Evolutionary conservation across 2,797 vertebrate species (phyloP).

Genomic region (Parotocinclus haroldoi): DNA sequence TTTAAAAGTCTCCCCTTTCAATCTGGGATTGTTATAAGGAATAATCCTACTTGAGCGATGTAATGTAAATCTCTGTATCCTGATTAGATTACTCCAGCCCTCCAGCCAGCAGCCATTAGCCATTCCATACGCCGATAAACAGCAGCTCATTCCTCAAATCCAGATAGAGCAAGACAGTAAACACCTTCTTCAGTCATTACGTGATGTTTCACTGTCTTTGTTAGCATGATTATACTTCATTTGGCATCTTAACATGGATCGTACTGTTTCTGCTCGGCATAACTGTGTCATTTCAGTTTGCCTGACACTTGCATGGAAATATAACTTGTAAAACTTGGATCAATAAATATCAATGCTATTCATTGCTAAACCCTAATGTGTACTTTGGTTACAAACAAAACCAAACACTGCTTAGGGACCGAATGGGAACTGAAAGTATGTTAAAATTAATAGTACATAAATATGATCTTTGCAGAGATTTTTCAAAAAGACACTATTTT

Average conservation of each 20-base stretch:
- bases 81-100: slow-evolving; percentile 68
- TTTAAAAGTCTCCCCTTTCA: slow-evolving; percentile 71
- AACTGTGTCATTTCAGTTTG: no score
- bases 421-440: slow-evolving; percentile 13
- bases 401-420: slow-evolving; percentile 4
- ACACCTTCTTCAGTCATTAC: slow-evolving; percentile 34
- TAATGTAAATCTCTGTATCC: slow-evolving; percentile 75
- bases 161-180: slow-evolving; percentile 52
- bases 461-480: no score
- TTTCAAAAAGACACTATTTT: no score
- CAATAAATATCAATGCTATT: slow-evolving; percentile 45
- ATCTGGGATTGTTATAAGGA: slow-evolving; percentile 64
- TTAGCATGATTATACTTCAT: slow-evolving; percentile 45
- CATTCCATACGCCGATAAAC: slow-evolving; percentile 52
- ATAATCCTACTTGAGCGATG: slow-evolving; percentile 70
- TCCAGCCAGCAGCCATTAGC: slow-evolving; percentile 52
- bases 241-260: slow-evolving; percentile 31
- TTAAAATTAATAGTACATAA: no score
- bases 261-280: slow-evolving; percentile 1
- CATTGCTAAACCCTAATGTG: neutral
- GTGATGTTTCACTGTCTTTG: slow-evolving; percentile 33
- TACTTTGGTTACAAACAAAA: slow-evolving; percentile 2
- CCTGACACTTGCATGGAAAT: no score
- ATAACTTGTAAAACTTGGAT: neutral
- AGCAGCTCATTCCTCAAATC: slow-evolving; percentile 51